Evolutionary conservation across 2,888 invertebrate genomes (phyloP).

Genomic region (Electrophaes corylata): DNA sequence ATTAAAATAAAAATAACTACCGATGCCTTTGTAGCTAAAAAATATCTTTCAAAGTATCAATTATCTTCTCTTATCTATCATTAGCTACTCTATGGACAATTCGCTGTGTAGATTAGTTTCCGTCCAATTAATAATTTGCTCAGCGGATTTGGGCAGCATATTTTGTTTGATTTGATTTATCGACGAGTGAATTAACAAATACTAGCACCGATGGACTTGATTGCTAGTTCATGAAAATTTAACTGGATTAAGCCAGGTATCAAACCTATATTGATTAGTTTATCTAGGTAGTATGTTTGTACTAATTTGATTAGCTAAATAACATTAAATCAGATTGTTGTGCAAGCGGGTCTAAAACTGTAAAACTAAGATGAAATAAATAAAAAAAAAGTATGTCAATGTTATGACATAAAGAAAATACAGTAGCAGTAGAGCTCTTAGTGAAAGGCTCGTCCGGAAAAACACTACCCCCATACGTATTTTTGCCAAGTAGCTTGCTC

Average conservation of each 20-base stretch:
- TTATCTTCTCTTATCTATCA: not conserved
- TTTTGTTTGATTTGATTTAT: conserved; percentile 34
- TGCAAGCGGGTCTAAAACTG: no score
- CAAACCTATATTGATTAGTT: not conserved
- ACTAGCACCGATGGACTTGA: conserved; percentile 10
- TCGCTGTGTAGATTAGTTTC: conserved; percentile 31
- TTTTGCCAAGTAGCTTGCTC: no score
- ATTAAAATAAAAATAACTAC: no score
- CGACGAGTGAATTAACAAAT: conserved; percentile 33
- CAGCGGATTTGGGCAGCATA: conserved; percentile 28
- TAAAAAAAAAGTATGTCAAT: no score
- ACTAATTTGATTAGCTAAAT: not conserved
- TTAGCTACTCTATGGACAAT: conserved; percentile 18
- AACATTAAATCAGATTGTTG: no score
- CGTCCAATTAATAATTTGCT: conserved; percentile 33
- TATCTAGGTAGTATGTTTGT: not conserved
- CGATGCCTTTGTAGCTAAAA: not conserved
- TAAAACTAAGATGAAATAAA: no score
- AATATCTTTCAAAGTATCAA: not conserved
- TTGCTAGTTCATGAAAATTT: conserved; percentile 20
- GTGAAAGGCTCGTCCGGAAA: no score
- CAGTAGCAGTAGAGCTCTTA: no score
- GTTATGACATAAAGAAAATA: no score
- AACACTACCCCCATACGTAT: no score
- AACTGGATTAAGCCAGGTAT: conserved; percentile 8